Base-by-base conservation (phyloP, 2,797 vertebrate species). In the Halcyon chelicuti region DNA sequence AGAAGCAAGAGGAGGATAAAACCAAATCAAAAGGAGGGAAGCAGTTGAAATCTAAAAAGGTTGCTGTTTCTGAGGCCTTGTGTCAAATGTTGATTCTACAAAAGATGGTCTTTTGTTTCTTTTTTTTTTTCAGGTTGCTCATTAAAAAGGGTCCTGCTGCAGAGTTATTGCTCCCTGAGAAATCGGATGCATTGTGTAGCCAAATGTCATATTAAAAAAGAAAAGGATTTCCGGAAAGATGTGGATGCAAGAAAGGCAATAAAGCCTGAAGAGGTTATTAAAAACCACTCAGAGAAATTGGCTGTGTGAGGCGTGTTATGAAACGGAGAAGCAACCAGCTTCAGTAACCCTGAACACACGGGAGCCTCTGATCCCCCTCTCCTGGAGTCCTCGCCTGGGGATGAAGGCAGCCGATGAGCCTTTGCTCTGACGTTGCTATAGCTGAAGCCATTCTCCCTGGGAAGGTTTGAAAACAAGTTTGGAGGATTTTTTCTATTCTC, bases 381-480 rank as follows among this genome's bases (percentile, higher is more conserved):
- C 55, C 82, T 28, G 60, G n/a, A 68, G 46, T 23, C 70, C 33
- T 63, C 2, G 0, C 66, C 0, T 28, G 62, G 14, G 15, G 16
- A n/a, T 49, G 25, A 51, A 42, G 76, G 28, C 55, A 85, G n/a
- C 60, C 55, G 55, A 67, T 8, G 18, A 17, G 72, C 75, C 85
- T 86, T 90, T 85, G 60, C 81, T 87, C 63, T 92, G 89, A 55
- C 40, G 35, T 91, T 85, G 85, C 44, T 55, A 3, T 8, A 21
- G 71, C 95, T 73, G 81, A 46, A 89, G 77, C 46, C 39, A 25
- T 60, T 77, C 86, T 95, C 77, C n/a, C 19, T 51, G 54, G 72
- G 42, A 87, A 93, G 37, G 47, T 71, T 88, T 86, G 46, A 86
- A 92, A 91, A 58, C 55, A 87, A 84, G 60, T 75, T 46, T 90